These are phyloP conservation scores for Pteria penguin DNA, from an alignment of 2,888 invertebrate species.

Conservation along the genomic window DNA sequence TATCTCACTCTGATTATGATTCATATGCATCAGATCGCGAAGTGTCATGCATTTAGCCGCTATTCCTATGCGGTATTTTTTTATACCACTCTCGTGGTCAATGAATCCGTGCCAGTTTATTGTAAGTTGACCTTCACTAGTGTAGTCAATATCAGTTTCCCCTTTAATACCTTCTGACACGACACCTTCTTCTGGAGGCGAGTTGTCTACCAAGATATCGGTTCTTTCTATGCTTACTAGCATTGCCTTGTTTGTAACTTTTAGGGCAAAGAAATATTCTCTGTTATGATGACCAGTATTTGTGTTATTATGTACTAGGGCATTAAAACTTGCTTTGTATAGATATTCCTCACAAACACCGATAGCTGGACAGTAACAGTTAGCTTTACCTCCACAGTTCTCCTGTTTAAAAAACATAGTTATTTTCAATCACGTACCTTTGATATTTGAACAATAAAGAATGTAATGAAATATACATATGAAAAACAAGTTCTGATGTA, in stretches of 20 bases:
- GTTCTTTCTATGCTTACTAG: constrained; percentile 35
- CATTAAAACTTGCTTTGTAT: constrained; percentile 31
- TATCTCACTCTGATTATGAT: background rate
- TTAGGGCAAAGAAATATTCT: constrained; percentile 42
- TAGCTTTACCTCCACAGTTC: no score
- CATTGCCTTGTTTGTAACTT: constrained; percentile 46
- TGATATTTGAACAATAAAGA: no score
- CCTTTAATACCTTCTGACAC: constrained; percentile 40
- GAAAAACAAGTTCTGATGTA: no score
- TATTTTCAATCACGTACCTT: no score
- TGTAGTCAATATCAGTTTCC: constrained; percentile 45
- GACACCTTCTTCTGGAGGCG: constrained; percentile 43
- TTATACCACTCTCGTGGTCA: constrained; percentile 49
- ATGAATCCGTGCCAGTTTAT: constrained; percentile 44
- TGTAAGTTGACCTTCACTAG: constrained; percentile 1
- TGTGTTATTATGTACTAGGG: constrained; percentile 24
- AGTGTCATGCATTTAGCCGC: constrained; percentile 14
- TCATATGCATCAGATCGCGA: background rate
- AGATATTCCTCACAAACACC: constrained; percentile 31
- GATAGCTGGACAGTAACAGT: constrained; percentile 40
- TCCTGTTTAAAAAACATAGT: no score
- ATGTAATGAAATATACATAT: no score
- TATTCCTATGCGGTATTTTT: constrained; percentile 30
- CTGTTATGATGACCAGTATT: constrained; percentile 45
- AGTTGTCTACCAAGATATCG: constrained; percentile 45